A percentile compares a stretch with the other conserved stretches of the same genome.
Evolutionary conservation across 2,113 vertebrate genomes (phyloP).

Genomic region (Chroicocephalus ridibundus): DNA sequence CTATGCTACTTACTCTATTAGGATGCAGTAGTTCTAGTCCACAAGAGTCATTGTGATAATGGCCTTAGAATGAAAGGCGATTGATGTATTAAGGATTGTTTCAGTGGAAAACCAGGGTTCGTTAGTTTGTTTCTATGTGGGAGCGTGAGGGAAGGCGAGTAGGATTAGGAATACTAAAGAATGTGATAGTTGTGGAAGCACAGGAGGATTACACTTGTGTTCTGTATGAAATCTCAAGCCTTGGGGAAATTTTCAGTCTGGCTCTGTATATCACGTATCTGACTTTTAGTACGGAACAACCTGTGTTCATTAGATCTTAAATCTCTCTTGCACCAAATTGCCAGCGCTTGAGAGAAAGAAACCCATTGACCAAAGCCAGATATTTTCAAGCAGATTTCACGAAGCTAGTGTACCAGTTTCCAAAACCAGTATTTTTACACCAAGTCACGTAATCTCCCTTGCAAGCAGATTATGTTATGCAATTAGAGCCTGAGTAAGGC

Average conservation of each 20-base stretch:
- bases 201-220: background rate
- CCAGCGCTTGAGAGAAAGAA: background rate
- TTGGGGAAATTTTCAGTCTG: background rate
- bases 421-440: background rate
- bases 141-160: background rate
- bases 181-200: background rate
- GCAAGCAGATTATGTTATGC: background rate
- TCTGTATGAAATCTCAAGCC: background rate
- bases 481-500: background rate
- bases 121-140: background rate
- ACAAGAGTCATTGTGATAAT: background rate
- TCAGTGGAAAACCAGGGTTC: background rate
- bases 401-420: background rate
- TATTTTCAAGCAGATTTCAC: background rate
- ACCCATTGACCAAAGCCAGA: background rate
- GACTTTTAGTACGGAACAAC: background rate
- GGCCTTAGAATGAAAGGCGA: background rate
- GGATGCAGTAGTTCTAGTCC: background rate
- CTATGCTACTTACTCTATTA: background rate
- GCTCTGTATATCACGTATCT: background rate
- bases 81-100: background rate
- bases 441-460: background rate
- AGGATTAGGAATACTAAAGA: background rate
- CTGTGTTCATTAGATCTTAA: background rate
- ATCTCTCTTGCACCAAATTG: background rate